Base-by-base conservation (phyloP, 2,888 invertebrate genomes). In the Ormyrus pomaceus region DNA sequence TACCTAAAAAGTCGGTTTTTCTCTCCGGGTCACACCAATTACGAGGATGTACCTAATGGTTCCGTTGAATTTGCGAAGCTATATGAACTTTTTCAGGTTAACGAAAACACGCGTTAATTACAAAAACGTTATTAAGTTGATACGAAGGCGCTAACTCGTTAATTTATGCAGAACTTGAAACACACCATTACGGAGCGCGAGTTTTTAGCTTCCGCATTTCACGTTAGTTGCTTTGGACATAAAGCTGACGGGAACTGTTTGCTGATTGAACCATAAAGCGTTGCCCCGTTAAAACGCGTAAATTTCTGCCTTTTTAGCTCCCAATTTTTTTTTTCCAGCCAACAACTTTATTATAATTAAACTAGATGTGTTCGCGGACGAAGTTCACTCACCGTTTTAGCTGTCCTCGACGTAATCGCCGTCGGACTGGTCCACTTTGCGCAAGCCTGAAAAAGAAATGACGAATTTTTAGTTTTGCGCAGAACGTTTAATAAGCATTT, bases 391-490 rank as follows among this genome's bases (percentile, higher is more conserved):
- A 77, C 77, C 77, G 10, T 70, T 71, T 56, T 50, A 50, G 71
- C 51, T 58, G 64, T 66, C 51, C 66, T 72, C 59, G 72, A 53
- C 50, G 53, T 13, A 19, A 45, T 72, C 53, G 65, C 48, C 73
- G 64, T 66, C 19, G 59, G 59, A 53, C 72, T 58, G 64, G 53
- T 72, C 71, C 72, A 66, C 51, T 48, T 72, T 72, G 62, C 56
- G 59, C 59, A 71, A 77, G 50, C 72, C 77, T 77, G 48, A 11
- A 65, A 11, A 64, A 19, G 65, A 61, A 55, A 56, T 6, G 56
- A 48, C 2, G 5, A 13, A 34, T 34, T 34, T 34, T 34, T 34
- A 34, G 34, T 34, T 34, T 34, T 34, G 34, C 34, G 2, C 34
- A 2, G 2, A 34, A 34, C 1, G 34, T 34, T 34, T 34, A 34